Percentiles rank a stretch among this genome's conserved stretches.
Conservation (phyloP, 1,140 invertebrate species). For the Anastrepha obliqua region DNA sequence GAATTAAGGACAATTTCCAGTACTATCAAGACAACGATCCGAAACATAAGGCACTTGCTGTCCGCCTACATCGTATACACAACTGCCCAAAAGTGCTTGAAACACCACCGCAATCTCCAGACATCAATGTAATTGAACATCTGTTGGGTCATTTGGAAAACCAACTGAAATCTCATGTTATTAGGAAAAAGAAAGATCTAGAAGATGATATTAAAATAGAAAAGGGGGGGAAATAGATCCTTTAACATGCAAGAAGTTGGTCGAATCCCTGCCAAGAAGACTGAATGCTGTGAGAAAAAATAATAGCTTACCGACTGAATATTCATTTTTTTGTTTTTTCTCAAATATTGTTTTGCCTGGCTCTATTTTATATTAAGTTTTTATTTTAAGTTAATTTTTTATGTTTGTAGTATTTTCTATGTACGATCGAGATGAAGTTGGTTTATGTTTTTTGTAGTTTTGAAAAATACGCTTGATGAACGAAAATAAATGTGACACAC, state of each 20-base stretch:
- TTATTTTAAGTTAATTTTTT: not conserved
- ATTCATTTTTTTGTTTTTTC: not conserved
- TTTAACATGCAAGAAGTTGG: conserved; percentile 1
- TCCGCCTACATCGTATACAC: not conserved
- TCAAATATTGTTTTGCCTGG: not conserved
- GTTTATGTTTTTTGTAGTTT: not conserved
- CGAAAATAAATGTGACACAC: too few species aligned
- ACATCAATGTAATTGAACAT: not conserved
- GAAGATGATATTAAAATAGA: not conserved
- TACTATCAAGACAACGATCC: not conserved
- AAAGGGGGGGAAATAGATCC: not conserved
- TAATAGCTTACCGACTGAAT: not conserved
- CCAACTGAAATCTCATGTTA: not conserved
- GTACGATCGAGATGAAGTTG: not conserved
- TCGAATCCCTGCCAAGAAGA: conserved; percentile 5
- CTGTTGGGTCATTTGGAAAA: not conserved
- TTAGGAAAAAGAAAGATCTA: not conserved
- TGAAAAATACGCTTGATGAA: too few species aligned
- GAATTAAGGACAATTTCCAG: too few species aligned
- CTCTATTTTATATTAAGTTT: not conserved
- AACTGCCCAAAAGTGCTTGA: conserved; percentile 18
- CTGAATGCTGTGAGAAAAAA: conserved; percentile 34
- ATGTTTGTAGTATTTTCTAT: not conserved
- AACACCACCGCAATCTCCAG: not conserved
- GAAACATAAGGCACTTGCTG: not conserved